Base-by-base conservation (phyloP, 2,797 vertebrate species). In the Sebastes iracundus region DNA sequence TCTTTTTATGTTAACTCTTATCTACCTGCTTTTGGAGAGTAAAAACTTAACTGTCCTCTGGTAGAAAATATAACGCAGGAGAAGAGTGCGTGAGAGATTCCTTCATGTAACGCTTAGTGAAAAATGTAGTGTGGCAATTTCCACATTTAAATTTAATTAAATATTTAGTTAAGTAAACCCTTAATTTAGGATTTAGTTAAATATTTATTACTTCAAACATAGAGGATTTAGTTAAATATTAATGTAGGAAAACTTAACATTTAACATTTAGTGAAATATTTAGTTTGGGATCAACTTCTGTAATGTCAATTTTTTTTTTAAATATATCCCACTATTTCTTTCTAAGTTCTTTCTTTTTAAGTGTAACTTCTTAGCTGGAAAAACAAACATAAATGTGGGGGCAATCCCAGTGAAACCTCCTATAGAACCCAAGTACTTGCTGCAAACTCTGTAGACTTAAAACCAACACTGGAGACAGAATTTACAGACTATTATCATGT, bases 121-220 rank as follows among this genome's bases (percentile, higher is more conserved):
- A 83, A 82, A 59, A 65, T 72, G 66, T 59, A 58, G 22, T n/a
- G 69, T 49, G n/a, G 59, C 11, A 22, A 61, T 73, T 63, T 56
- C 13, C 35, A 20, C 69, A 70, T 84, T 84, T 60, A 63, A 70
- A 46, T 35, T 49, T 1, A 38, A 55, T 79, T 74, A 79, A 86
- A 87, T 81, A 85, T 86, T 90, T 79, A 84, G 22, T 72, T 62
- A 4, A 28, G 30, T 18, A 71, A 70, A 52, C 18, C 6, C 72
- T 63, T 68, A 14, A 76, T 78, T 75, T 76, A 53, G 30, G 56
- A 59, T 85, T 79, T 35, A 59, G 14, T 85, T 28, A 83, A 80
- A 83, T 74, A 85, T 88, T 86, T 62, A 88, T 23, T 64, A 33
- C 22, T 5, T 59, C 1, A 25, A 77, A 61, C 22, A 25, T 16